Base-by-base conservation (phyloP, 2,888 invertebrate species). In the Lithosia quadra region DNA sequence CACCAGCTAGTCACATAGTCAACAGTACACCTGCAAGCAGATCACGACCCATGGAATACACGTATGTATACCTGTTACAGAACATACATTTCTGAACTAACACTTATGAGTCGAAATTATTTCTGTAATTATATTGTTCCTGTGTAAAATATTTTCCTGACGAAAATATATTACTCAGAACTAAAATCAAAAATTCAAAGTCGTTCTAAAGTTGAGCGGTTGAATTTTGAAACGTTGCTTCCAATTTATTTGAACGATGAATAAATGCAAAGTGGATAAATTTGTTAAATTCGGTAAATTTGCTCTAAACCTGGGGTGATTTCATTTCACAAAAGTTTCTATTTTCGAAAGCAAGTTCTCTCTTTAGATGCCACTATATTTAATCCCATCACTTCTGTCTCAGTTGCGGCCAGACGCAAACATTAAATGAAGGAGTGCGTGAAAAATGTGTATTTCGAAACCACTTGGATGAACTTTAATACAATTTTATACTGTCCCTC, bases 11-110 rank as follows among this genome's bases (percentile, higher is more conserved):
- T 56, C 56, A 56, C 22, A 39, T 22, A 36, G 39, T n/a, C 33
- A 63, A 92, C 86, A 94, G 91, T 76, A 91, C 93, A 0, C 91
- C 94, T 0, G 87, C 87, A 0, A 84, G 88, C 18, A 83, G 90
- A 8, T 79, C 87, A 0, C 85, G 86, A 13, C 94, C 93, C 7
- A 76, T 92, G 87, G 93, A 94, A 61, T 93, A 92, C 87, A 92
- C 92, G 94, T 63, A 63, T 34, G 63, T 63, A 55, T 49, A 18
- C 0, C 18, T 43, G 18, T 18, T 18, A 7, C 15, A 8, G 18
- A 18, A 18, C 43, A 18, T 43, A 18, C 43, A 43, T 49, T n/a
- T n/a, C n/a, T n/a, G n/a, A n/a, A n/a, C n/a, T n/a, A n/a, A n/a
- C n/a, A n/a, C n/a, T n/a, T n/a, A n/a, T n/a, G n/a, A n/a, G n/a